Evolutionary conservation across 2,888 invertebrate genomes (phyloP).

Genomic region (Melinaea marsaeus): DNA sequence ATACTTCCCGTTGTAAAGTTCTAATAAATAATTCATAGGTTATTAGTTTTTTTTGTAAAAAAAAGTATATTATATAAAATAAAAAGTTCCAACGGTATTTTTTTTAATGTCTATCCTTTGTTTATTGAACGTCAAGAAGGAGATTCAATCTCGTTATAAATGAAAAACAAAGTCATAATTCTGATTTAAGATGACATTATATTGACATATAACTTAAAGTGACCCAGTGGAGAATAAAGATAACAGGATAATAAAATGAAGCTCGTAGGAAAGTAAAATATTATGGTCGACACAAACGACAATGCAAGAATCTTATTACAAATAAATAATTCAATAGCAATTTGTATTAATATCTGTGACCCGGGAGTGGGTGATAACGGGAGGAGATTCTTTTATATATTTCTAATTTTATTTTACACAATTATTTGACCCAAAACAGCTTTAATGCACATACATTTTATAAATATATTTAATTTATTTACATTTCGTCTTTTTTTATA

Average conservation of each 20-base stretch:
- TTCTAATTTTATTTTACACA: no score
- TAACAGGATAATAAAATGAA: slow-evolving; percentile 34
- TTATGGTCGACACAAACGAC: slow-evolving; percentile 29
- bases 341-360: background rate
- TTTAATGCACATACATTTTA: no score
- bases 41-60: no score
- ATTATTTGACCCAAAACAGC: no score
- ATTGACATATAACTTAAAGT: slow-evolving; percentile 50
- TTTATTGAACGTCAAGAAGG: background rate
- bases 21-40: no score
- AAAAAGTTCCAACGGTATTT: no score
- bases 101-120: background rate
- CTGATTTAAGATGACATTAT: background rate
- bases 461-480: no score
- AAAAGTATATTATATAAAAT: no score
- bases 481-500: no score
- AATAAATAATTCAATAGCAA: background rate
- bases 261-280: slow-evolving; percentile 43
- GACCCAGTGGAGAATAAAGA: slow-evolving; percentile 42
- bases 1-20: no score
- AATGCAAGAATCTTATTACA: slow-evolving; percentile 3
- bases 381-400: no score
- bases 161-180: slow-evolving; percentile 7
- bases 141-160: background rate
- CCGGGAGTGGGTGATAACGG: no score